Evolutionary conservation across 2,113 vertebrate species (phyloP).

Genomic region (Phalacrocorax brasilianus): DNA sequence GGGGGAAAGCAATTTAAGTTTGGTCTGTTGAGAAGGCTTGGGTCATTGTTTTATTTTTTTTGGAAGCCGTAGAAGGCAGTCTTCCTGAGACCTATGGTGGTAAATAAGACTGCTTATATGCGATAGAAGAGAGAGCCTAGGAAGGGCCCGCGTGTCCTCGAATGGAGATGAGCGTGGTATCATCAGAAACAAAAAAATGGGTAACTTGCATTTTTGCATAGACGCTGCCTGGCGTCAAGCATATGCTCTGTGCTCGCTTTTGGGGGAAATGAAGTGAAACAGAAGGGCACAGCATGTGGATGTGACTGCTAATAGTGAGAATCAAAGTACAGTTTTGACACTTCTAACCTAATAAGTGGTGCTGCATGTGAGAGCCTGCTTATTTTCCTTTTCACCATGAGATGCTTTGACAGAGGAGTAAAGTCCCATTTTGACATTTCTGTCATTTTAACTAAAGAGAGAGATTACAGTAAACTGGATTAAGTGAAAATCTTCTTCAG

Average conservation of each 20-base stretch:
- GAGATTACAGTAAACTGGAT: conserved; percentile 71
- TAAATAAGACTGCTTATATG: neutral
- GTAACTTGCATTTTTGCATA: neutral
- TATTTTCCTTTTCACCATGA: conserved; percentile 66
- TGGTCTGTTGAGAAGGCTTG: neutral
- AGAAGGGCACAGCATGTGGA: conserved; percentile 60
- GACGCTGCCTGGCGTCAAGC: neutral
- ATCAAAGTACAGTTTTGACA: conserved; percentile 66
- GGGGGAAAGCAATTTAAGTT: neutral
- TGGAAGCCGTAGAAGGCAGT: neutral
- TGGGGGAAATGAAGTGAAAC: conserved; percentile 38
- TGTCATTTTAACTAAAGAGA: conserved; percentile 69
- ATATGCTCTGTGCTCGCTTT: conserved; percentile 16
- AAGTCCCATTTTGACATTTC: conserved; percentile 68
- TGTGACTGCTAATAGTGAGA: conserved; percentile 57
- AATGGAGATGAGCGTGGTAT: rapidly evolving
- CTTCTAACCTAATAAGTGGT: conserved; percentile 65
- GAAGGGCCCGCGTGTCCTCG: rapidly evolving
- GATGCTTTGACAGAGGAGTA: conserved; percentile 65
- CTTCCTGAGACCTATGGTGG: neutral
- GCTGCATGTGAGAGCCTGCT: conserved; percentile 35
- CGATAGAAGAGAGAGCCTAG: neutral
- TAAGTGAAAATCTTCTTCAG: conserved; percentile 70
- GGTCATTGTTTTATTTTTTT: neutral
- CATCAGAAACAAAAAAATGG: neutral